Evolutionary conservation across 2,797 vertebrate species (phyloP).

Genomic region (Thalassophryne amazonica): DNA sequence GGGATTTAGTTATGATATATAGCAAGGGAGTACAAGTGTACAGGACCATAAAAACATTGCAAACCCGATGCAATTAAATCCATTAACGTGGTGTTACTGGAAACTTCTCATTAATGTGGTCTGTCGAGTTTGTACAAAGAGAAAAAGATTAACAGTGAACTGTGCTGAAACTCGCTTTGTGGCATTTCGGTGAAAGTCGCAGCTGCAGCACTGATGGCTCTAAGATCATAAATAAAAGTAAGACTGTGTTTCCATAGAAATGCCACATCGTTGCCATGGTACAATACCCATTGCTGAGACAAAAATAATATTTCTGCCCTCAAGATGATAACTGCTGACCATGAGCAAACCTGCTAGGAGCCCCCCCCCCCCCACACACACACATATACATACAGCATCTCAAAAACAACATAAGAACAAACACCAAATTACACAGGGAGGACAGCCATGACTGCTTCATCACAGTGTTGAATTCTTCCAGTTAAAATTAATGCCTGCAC

Average conservation of each 20-base stretch:
- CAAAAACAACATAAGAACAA: too few relatives aligned
- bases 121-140: background rate
- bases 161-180: background rate
- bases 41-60: too few relatives aligned
- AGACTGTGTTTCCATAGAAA: constrained; percentile 75
- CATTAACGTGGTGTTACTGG: too few relatives aligned
- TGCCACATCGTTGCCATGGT: constrained; percentile 68
- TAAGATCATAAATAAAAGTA: constrained; percentile 26
- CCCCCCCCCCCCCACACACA: background rate
- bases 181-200: background rate
- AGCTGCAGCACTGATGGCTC: background rate
- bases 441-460: too few relatives aligned
- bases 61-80: too few relatives aligned
- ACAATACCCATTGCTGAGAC: constrained; percentile 25
- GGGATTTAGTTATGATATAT: too few relatives aligned
- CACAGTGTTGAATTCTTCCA: too few relatives aligned
- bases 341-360: background rate
- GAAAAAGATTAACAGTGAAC: background rate
- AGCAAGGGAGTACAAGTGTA: too few relatives aligned
- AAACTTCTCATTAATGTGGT: too few relatives aligned
- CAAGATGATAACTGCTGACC: constrained; percentile 19
- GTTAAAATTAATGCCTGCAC: too few relatives aligned
- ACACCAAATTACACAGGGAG: too few relatives aligned
- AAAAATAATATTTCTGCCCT: constrained; percentile 53
- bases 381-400: too few relatives aligned